phyloP scores from a whole-genome alignment of 2,797 vertebrate species.

The Emydoidea blandingii region DNA sequence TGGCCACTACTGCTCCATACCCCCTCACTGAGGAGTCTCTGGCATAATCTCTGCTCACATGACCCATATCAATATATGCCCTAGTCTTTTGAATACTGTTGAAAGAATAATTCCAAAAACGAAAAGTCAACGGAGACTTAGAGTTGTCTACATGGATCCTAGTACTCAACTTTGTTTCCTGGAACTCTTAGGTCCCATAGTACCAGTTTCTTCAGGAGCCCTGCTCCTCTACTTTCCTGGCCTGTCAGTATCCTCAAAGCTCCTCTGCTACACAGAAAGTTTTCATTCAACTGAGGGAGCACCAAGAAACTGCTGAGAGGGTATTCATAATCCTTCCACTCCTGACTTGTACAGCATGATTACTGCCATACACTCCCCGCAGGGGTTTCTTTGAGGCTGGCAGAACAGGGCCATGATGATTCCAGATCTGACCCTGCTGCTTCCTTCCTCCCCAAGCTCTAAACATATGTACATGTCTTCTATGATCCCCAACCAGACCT shows the following conservation, averaged over 20 bases:
- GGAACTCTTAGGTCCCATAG: neutral
- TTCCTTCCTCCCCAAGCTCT: neutral
- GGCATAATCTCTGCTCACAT: neutral
- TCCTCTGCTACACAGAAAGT: neutral
- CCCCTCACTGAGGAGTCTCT: neutral
- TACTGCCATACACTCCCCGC: neutral
- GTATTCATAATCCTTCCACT: neutral
- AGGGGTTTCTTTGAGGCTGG: neutral
- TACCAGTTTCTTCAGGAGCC: neutral
- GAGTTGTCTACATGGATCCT: conserved; percentile 23
- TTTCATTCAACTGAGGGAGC: neutral
- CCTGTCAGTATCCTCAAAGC: neutral
- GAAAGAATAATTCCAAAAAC: conserved; percentile 39
- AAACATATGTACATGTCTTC: neutral
- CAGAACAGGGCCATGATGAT: neutral
- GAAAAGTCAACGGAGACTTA: neutral
- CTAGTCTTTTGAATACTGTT: conserved; percentile 33
- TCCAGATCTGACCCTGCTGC: neutral
- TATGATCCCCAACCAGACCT: neutral
- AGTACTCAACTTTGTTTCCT: neutral
- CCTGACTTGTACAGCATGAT: neutral
- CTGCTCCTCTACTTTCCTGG: neutral
- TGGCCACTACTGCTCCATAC: conserved; percentile 6
- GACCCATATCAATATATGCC: neutral
- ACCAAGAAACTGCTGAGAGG: neutral